phyloP scores from a whole-genome alignment of 2,113 vertebrate genomes.

The Oryctolagus cuniculus region mOryCun1.1 NC_091450.1:35745001-35745500 shows the following conservation, averaged over 20 bases:
- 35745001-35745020: not conserved
- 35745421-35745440: not conserved
- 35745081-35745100: not conserved
- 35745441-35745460: not conserved
- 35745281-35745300: not conserved
- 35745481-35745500: not conserved
- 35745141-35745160: not conserved
- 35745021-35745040: not conserved
- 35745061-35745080: not conserved
- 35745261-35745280: constrained; percentile 22
- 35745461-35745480: not conserved
- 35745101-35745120: not conserved
- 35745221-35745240: not conserved
- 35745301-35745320: not conserved
- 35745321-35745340: not conserved
- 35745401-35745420: not conserved
- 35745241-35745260: constrained; percentile 4
- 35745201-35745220: not conserved
- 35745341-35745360: not conserved
- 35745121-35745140: not conserved
- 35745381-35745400: not conserved
- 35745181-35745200: not conserved
- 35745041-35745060: not conserved
- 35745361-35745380: not conserved
- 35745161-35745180: not conserved